A percentile compares a stretch with the other conserved stretches of the same genome.
These are phyloP conservation scores for Gerosis bhagava DNA, from an alignment of 2,888 invertebrate genomes.

Conservation along the genomic window DNA sequence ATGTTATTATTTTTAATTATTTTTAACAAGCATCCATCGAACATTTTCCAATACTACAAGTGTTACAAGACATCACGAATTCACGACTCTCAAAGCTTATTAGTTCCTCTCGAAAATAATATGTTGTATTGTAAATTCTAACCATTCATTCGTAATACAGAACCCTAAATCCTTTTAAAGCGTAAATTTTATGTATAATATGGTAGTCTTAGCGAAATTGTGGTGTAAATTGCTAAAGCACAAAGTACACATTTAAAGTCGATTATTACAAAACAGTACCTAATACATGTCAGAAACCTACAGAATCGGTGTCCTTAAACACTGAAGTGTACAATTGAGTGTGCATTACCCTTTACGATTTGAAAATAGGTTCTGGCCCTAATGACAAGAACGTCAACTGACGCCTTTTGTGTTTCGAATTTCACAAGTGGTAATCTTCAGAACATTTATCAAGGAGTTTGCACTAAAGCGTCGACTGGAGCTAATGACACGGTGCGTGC, in stretches of 20 bases:
- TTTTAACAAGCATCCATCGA: neutral
- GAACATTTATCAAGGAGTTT: constrained; percentile 22
- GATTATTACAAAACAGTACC: no score
- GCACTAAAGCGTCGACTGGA: constrained; percentile 1
- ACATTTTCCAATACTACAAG: neutral
- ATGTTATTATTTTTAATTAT: no score
- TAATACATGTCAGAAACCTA: no score
- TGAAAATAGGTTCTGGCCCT: constrained; percentile 11
- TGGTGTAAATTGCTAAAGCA: no score
- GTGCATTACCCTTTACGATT: no score
- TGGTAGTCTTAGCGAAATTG: no score
- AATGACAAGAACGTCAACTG: neutral
- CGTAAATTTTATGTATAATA: no score
- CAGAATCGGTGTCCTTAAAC: constrained; percentile 7
- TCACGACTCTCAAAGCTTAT: neutral
- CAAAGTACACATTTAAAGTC: no score
- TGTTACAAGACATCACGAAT: neutral
- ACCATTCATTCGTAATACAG: neutral
- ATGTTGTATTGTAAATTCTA: neutral
- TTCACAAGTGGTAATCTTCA: constrained; percentile 18
- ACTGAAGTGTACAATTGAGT: constrained; percentile 1
- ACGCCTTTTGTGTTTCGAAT: constrained; percentile 4
- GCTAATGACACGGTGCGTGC: constrained; percentile 20
- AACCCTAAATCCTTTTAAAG: no score
- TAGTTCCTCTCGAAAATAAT: neutral